A percentile compares a stretch with the other conserved stretches of the same genome.
These are phyloP conservation scores for Pangasianodon gigas DNA, from an alignment of 2,113 vertebrate species.

Conservation along the genomic window DNA sequence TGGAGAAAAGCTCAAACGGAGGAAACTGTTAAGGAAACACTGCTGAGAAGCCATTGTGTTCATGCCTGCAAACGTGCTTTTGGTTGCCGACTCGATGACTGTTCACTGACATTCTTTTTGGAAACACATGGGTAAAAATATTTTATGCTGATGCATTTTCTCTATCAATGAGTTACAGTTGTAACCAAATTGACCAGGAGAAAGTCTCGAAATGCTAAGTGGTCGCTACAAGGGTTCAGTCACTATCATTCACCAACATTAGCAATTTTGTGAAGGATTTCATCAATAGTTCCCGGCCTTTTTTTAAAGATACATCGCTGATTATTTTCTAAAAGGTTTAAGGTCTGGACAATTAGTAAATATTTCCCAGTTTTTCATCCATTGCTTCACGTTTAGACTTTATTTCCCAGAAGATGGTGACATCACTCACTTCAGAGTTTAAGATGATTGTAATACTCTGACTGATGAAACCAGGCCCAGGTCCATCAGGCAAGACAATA, in stretches of 20 bases:
- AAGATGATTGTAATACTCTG: too few relatives aligned
- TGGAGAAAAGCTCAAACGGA: slow-evolving; percentile 13
- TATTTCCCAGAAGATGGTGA: too few relatives aligned
- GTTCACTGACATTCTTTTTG: not conserved
- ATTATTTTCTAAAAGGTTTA: not conserved
- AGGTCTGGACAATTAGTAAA: too few relatives aligned
- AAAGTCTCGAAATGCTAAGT: not conserved
- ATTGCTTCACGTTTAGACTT: too few relatives aligned
- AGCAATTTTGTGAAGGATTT: too few relatives aligned
- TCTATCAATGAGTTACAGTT: not conserved
- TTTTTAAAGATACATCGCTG: not conserved
- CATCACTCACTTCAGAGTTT: too few relatives aligned
- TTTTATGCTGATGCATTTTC: not conserved
- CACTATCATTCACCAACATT: not conserved
- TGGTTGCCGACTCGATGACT: not conserved
- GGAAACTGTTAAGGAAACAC: slow-evolving; percentile 13
- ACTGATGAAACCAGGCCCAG: too few relatives aligned
- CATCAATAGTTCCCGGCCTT: not conserved
- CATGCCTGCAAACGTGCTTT: not conserved
- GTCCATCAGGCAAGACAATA: too few relatives aligned
- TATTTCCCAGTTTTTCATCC: too few relatives aligned
- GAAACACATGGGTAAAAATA: not conserved
- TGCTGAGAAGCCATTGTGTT: slow-evolving; percentile 14
- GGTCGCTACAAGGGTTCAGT: not conserved
- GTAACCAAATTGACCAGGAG: not conserved